Evolutionary conservation across 2,113 vertebrate genomes (phyloP).

Genomic region (Hiodon tergisus): DNA sequence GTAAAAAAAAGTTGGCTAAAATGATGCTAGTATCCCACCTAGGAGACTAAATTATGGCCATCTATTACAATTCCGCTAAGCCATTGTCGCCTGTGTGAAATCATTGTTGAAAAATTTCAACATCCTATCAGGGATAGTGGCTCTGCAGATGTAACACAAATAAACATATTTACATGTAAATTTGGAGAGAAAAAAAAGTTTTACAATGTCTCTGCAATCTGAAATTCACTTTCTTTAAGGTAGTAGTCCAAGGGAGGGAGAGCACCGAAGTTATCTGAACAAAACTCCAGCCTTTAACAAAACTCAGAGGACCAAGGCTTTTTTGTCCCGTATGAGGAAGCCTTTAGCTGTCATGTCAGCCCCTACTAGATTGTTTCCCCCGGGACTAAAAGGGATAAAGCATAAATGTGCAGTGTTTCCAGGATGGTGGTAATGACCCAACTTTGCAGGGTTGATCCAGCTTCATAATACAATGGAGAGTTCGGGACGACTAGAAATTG

Average conservation of each 20-base stretch:
- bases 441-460: slow-evolving; percentile 1
- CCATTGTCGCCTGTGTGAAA: too few species aligned
- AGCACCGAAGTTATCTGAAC: not conserved
- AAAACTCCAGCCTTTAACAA: slow-evolving; percentile 1
- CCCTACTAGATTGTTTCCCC: slow-evolving; percentile 1
- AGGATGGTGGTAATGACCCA: not conserved
- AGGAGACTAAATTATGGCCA: too few species aligned
- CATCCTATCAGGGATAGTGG: too few species aligned
- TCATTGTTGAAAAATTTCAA: too few species aligned
- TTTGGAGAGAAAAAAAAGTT: too few species aligned
- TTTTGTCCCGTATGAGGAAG: not conserved
- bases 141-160: too few species aligned
- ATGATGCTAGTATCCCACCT: too few species aligned
- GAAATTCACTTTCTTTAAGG: not conserved
- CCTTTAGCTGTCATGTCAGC: slow-evolving; percentile 5
- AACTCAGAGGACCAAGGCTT: not conserved
- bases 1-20: too few species aligned
- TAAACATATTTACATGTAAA: too few species aligned
- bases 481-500: not conserved
- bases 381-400: not conserved
- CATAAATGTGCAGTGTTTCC: not conserved
- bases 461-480: not conserved
- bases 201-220: too few species aligned
- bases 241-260: not conserved
- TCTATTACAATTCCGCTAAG: too few species aligned